Percentiles rank a stretch among this genome's conserved stretches.
phyloP scores from a whole-genome alignment of 2,888 invertebrate genomes.

The Phanerotoma sp. region DNA sequence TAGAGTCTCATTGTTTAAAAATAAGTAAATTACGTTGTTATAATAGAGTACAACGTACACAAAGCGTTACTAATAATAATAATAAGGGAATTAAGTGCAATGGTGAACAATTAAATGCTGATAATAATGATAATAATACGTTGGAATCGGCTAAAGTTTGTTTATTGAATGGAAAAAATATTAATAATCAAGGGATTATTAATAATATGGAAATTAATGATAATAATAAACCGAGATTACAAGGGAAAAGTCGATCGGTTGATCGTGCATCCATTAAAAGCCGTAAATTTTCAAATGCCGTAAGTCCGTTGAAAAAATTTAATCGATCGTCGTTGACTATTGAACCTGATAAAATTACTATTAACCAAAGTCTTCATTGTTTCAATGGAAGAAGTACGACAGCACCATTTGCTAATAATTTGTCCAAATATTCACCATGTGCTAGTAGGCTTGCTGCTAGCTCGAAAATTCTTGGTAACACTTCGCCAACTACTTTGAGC shows the following conservation, averaged over 20 bases:
- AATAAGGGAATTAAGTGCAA: constrained; percentile 33
- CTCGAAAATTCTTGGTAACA: constrained; percentile 51
- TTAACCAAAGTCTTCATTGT: constrained; percentile 34
- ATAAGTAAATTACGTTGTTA: constrained; percentile 36
- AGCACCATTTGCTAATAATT: constrained; percentile 3
- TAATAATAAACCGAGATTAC: constrained; percentile 22
- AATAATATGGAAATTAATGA: constrained; percentile 35
- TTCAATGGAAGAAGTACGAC: background rate
- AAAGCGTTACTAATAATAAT: constrained; percentile 7
- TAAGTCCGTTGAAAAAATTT: constrained; percentile 46
- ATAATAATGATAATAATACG: constrained; percentile 18
- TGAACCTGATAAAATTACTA: constrained; percentile 47
- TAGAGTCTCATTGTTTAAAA: constrained; percentile 36
- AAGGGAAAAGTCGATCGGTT: constrained; percentile 33
- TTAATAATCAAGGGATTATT: constrained; percentile 25
- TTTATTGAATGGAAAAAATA: constrained; percentile 41
- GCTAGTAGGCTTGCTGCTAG: constrained; percentile 53
- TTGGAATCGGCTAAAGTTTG: constrained; percentile 38
- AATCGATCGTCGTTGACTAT: constrained; percentile 50
- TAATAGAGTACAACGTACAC: constrained; percentile 33
- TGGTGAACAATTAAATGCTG: constrained; percentile 7
- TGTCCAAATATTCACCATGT: constrained; percentile 55
- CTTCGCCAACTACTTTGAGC: constrained; percentile 33
- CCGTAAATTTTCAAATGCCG: constrained; percentile 30
- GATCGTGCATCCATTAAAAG: constrained; percentile 29